Evolutionary conservation across 1,140 invertebrate species (phyloP).

Genomic region (Spodoptera frugiperda): DNA sequence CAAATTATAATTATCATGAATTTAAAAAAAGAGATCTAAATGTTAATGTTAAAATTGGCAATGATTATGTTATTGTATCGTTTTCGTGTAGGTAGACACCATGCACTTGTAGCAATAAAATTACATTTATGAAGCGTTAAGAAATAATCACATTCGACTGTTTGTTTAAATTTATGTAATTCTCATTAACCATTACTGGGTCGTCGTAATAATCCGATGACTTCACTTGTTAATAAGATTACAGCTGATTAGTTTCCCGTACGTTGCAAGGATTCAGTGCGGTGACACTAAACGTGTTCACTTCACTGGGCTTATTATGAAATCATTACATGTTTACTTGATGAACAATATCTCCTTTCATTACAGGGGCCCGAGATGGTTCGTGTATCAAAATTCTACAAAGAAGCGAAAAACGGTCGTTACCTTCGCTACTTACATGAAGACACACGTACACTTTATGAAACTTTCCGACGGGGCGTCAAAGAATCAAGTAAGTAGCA

Average conservation of each 20-base stretch:
- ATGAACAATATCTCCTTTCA: constrained; percentile 26
- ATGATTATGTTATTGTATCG: no score
- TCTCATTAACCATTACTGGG: constrained; percentile 33
- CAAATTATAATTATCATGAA: neutral
- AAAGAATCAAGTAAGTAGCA: constrained; percentile 94
- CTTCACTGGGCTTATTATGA: constrained; percentile 1
- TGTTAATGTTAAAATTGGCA: neutral
- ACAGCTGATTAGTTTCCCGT: constrained; percentile 66
- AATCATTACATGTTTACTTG: neutral
- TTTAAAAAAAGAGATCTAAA: no score
- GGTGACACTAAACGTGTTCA: constrained; percentile 59
- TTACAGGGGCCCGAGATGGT: constrained; percentile 95
- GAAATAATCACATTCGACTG: neutral
- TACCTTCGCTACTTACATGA: constrained; percentile 94
- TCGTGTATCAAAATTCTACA: constrained; percentile 96
- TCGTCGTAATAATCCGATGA: constrained; percentile 35
- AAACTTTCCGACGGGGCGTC: constrained; percentile 95
- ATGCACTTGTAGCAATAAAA: neutral
- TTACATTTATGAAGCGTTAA: neutral
- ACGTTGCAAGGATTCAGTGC: constrained; percentile 72
- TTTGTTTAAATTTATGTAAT: constrained; percentile 8
- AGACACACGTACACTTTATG: constrained; percentile 96
- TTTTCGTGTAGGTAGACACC: no score
- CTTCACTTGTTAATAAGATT: constrained; percentile 69
- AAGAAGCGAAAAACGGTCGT: constrained; percentile 96